Percentiles rank a stretch among this genome's conserved stretches.
Evolutionary conservation across 1,140 invertebrate species (phyloP).

Genomic region (Ephestia elutella): DNA sequence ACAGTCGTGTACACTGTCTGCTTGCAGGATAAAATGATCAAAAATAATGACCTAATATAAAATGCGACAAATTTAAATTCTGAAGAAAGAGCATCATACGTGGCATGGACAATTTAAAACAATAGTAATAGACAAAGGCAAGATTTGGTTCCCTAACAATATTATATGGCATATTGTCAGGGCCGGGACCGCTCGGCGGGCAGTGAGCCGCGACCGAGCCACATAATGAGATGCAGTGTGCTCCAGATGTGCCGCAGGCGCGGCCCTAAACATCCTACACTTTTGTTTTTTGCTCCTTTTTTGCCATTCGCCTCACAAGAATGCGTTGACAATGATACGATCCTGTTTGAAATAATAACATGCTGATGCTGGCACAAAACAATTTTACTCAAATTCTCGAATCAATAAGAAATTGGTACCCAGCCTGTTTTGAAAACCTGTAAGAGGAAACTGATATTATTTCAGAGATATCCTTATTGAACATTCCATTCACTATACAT

Average conservation of each 20-base stretch:
- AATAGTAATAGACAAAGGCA: not conserved
- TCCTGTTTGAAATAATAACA: not conserved
- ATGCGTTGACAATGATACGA: slow-evolving; percentile 41
- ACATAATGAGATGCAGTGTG: slow-evolving; percentile 67
- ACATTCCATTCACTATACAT: not conserved
- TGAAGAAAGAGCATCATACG: no score
- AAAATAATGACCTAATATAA: no score
- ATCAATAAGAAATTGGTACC: not conserved
- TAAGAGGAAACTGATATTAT: not conserved
- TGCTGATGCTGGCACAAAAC: not conserved
- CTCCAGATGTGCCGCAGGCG: slow-evolving; percentile 70
- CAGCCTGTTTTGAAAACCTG: not conserved
- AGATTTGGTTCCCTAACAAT: not conserved
- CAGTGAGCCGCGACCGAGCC: slow-evolving; percentile 53
- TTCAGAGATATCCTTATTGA: not conserved
- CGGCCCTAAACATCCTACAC: slow-evolving; percentile 42
- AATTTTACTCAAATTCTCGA: not conserved
- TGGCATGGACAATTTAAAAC: not conserved
- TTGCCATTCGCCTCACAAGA: slow-evolving; percentile 35
- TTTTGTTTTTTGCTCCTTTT: slow-evolving; percentile 56
- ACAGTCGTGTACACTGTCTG: no score
- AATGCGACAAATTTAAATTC: no score
- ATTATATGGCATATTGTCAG: slow-evolving; percentile 7
- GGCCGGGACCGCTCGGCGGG: slow-evolving; percentile 14
- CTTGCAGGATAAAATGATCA: no score